Evolutionary conservation across 2,888 invertebrate genomes (phyloP).

Genomic region (Amphiduros pacificus): DNA sequence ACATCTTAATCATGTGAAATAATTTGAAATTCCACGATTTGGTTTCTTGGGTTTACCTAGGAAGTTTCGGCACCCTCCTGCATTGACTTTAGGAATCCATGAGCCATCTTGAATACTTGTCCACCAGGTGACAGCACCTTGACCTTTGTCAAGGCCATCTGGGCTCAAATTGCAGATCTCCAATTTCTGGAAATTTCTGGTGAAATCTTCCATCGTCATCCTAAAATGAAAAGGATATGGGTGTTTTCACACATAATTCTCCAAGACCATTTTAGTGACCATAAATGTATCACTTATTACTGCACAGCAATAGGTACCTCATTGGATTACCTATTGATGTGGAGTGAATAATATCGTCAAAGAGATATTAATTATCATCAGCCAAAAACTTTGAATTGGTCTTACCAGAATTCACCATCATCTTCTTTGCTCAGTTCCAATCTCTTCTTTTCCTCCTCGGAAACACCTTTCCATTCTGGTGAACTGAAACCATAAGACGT

Average conservation of each 20-base stretch:
- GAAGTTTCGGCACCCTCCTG: constrained; percentile 93
- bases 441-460: constrained; percentile 80
- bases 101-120: constrained; percentile 90
- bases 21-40: too few species aligned
- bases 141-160: constrained; percentile 69
- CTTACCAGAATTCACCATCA: constrained; percentile 94
- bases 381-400: background rate
- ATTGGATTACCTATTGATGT: too few species aligned
- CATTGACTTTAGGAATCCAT: constrained; percentile 89
- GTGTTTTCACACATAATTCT: too few species aligned
- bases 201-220: constrained; percentile 77
- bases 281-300: too few species aligned
- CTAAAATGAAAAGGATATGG: constrained; percentile 36
- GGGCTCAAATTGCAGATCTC: constrained; percentile 98
- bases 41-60: constrained; percentile 28
- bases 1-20: too few species aligned
- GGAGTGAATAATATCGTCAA: too few species aligned
- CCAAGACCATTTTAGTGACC: too few species aligned
- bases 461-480: constrained; percentile 89
- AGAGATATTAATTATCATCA: too few species aligned
- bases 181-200: constrained; percentile 78
- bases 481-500: constrained; percentile 69
- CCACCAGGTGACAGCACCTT: constrained; percentile 70
- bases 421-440: constrained; percentile 88
- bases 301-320: too few species aligned